phyloP scores from a whole-genome alignment of 2,888 invertebrate genomes.

The Heteropelma amictum region DNA sequence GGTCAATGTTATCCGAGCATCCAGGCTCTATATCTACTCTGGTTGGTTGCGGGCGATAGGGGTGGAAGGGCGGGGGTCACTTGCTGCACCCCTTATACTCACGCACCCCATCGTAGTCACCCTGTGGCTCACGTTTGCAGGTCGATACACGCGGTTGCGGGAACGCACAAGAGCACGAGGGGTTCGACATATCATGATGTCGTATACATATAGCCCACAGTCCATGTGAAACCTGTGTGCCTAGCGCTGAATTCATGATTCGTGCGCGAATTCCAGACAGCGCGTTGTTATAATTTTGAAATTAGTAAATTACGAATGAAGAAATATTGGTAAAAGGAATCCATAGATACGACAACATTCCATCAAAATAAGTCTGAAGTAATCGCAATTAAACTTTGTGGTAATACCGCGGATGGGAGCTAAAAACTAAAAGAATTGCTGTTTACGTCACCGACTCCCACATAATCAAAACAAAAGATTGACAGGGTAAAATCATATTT shows the following conservation, averaged over 20 bases:
- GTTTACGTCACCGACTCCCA: too few relatives aligned
- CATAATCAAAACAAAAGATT: too few relatives aligned
- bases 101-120: slow-evolving; percentile 63
- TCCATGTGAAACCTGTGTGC: slow-evolving; percentile 41
- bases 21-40: slow-evolving; percentile 50
- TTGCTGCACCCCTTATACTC: slow-evolving; percentile 65
- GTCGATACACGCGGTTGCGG: slow-evolving; percentile 69
- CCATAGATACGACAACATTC: too few relatives aligned
- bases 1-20: slow-evolving; percentile 47
- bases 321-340: background rate
- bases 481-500: too few relatives aligned
- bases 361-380: too few relatives aligned
- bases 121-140: slow-evolving; percentile 61
- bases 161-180: slow-evolving; percentile 48
- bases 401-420: too few relatives aligned
- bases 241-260: background rate
- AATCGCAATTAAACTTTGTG: too few relatives aligned
- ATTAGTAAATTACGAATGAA: background rate
- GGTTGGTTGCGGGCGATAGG: slow-evolving; percentile 57
- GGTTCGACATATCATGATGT: slow-evolving; percentile 8
- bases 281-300: background rate
- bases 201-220: slow-evolving; percentile 19
- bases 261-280: too few relatives aligned
- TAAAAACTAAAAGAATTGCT: too few relatives aligned
- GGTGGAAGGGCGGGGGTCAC: slow-evolving; percentile 20